A percentile compares a stretch with the other conserved stretches of the same genome.
Evolutionary conservation across 2,113 vertebrate species (phyloP).

Genomic region (Aspidoscelis tigris): DNA sequence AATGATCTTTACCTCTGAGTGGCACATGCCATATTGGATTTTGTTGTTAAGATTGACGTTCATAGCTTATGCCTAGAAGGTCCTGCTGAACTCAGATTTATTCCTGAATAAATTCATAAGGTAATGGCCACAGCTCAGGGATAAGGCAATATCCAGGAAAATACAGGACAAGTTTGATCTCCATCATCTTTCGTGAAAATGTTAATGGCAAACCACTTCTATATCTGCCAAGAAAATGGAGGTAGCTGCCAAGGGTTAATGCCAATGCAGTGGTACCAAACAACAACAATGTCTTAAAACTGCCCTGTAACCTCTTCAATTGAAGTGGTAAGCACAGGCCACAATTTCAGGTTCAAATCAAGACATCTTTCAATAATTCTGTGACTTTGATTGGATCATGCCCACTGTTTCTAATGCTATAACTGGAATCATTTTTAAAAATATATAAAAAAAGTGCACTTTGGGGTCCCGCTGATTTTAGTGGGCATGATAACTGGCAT

Average conservation of each 20-base stretch:
- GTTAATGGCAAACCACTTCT: no score
- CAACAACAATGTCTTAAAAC: neutral
- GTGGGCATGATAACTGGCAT: neutral
- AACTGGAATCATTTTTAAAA: neutral
- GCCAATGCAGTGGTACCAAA: no score
- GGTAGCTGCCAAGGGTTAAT: no score
- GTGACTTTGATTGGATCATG: neutral
- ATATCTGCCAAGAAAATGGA: no score
- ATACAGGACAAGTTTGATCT: no score
- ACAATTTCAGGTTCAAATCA: neutral
- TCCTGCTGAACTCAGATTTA: neutral
- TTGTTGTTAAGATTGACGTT: neutral
- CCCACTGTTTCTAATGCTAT: neutral
- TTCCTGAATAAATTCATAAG: neutral
- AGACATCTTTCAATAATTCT: neutral
- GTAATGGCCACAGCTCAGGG: no score
- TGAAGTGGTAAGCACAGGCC: neutral
- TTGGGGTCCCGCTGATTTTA: neutral
- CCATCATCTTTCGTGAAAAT: no score
- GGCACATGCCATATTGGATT: neutral
- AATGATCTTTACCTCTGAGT: neutral
- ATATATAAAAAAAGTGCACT: neutral
- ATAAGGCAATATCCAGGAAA: no score
- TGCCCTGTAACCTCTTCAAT: no score
- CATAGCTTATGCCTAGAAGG: neutral